These are phyloP conservation scores for Ctenicera cuprea DNA, from an alignment of 2,888 invertebrate genomes.

Conservation along the genomic window DNA sequence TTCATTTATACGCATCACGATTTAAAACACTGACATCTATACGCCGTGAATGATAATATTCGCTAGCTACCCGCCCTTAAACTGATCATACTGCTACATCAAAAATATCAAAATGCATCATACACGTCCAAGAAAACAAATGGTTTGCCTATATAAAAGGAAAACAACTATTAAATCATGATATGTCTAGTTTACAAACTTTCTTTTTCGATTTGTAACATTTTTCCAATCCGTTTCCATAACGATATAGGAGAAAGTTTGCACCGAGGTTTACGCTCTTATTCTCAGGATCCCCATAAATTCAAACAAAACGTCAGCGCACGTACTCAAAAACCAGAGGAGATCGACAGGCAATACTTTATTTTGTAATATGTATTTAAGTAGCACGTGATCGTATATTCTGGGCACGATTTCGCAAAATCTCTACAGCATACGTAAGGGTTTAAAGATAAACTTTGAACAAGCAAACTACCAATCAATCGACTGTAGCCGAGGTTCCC, in stretches of 20 bases:
- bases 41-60: too few relatives aligned
- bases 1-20: too few relatives aligned
- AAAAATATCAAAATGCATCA: neutral
- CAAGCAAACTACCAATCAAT: slow-evolving; percentile 9
- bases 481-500: neutral
- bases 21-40: too few relatives aligned
- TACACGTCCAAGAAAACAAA: neutral
- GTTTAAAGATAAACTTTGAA: neutral
- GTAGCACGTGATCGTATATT: slow-evolving; percentile 27
- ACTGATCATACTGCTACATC: too few relatives aligned
- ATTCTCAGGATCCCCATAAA: slow-evolving; percentile 19
- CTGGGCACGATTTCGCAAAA: neutral
- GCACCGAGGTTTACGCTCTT: neutral
- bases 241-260: neutral
- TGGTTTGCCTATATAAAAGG: neutral
- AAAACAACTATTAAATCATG: slow-evolving; percentile 15
- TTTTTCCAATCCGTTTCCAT: slow-evolving; percentile 2
- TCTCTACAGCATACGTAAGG: neutral
- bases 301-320: slow-evolving; percentile 17
- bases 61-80: too few relatives aligned
- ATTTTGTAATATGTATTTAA: slow-evolving; percentile 29
- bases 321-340: slow-evolving; percentile 12
- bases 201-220: slow-evolving; percentile 20
- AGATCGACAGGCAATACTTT: slow-evolving; percentile 20
- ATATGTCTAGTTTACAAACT: neutral